A percentile compares a stretch with the other conserved stretches of the same genome.
Evolutionary conservation across 1,140 invertebrate genomes (phyloP).

Genomic region (Holcopasites calliopsidis): DNA sequence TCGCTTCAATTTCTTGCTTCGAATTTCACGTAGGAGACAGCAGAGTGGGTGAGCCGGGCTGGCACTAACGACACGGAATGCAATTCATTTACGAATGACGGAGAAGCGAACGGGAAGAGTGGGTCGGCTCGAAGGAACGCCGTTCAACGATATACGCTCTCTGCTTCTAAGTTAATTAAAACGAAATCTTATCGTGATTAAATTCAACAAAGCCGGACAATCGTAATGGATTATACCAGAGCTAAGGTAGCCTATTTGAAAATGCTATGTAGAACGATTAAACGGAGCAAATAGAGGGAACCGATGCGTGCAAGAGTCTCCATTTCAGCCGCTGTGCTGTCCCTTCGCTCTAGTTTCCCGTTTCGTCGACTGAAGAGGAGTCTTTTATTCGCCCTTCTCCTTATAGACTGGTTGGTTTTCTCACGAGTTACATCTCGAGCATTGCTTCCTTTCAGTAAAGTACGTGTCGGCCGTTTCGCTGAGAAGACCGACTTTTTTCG

Average conservation of each 20-base stretch:
- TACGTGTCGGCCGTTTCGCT: conserved; percentile 54
- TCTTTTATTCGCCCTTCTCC: background rate
- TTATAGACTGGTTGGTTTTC: conserved; percentile 2
- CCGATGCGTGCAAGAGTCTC: background rate
- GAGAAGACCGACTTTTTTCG: conserved; percentile 16
- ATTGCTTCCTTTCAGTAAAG: conserved; percentile 42
- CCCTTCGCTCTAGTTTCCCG: background rate
- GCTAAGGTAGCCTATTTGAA: no score
- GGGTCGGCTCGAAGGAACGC: background rate
- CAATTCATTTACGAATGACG: conserved; percentile 19
- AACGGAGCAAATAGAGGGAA: background rate
- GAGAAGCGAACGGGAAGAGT: background rate
- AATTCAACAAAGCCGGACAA: conserved; percentile 12
- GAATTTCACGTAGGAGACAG: background rate
- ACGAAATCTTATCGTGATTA: conserved; percentile 26
- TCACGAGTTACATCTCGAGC: background rate
- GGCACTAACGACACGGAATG: background rate
- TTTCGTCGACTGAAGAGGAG: background rate
- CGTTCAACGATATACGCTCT: background rate
- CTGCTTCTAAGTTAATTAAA: conserved; percentile 27
- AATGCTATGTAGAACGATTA: background rate
- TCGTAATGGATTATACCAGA: background rate
- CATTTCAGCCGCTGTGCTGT: background rate
- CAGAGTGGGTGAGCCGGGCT: background rate
- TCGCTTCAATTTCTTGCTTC: background rate